Conservation (phyloP, 1,140 invertebrate species). For the Antheraea mylitta region DNA sequence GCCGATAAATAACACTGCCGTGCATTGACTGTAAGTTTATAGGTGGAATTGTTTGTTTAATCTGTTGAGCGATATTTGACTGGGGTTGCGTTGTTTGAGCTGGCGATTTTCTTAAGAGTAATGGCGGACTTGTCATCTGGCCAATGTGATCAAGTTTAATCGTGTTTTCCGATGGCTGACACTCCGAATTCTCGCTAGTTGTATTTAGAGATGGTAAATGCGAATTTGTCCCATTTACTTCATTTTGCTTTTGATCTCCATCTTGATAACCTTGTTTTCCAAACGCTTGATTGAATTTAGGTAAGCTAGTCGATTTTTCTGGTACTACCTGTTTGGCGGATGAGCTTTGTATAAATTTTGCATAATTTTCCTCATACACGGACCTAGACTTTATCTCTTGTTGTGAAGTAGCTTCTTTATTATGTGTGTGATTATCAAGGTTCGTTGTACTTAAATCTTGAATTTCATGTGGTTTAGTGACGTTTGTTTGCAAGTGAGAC, state of each 20-base stretch:
- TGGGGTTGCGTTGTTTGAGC: slow-evolving; percentile 51
- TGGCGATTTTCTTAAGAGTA: slow-evolving; percentile 64
- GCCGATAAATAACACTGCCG: slow-evolving; percentile 81
- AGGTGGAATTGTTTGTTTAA: slow-evolving; percentile 70
- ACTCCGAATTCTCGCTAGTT: slow-evolving; percentile 44
- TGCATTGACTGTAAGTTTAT: slow-evolving; percentile 80
- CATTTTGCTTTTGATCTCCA: slow-evolving; percentile 53
- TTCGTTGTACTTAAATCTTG: slow-evolving; percentile 43
- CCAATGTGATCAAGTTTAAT: slow-evolving; percentile 65
- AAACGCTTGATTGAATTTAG: slow-evolving; percentile 90
- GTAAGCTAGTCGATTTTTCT: slow-evolving; percentile 77
- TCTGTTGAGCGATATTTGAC: slow-evolving; percentile 64
- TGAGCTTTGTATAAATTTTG: slow-evolving; percentile 75
- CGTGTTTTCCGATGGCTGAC: slow-evolving; percentile 46
- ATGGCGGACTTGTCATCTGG: slow-evolving; percentile 65
- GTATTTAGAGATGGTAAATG: slow-evolving; percentile 42
- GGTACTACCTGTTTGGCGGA: slow-evolving; percentile 48
- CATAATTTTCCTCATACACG: slow-evolving; percentile 79
- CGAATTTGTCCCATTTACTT: slow-evolving; percentile 44
- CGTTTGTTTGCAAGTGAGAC: slow-evolving; percentile 39
- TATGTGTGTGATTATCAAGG: slow-evolving; percentile 22
- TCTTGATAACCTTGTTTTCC: slow-evolving; percentile 82
- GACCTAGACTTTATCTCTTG: slow-evolving; percentile 76
- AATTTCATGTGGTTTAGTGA: slow-evolving; percentile 45
- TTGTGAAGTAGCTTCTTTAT: slow-evolving; percentile 40